Evolutionary conservation across 2,888 invertebrate genomes (phyloP).

Genomic region (Rhaphigaster nebulosa): DNA sequence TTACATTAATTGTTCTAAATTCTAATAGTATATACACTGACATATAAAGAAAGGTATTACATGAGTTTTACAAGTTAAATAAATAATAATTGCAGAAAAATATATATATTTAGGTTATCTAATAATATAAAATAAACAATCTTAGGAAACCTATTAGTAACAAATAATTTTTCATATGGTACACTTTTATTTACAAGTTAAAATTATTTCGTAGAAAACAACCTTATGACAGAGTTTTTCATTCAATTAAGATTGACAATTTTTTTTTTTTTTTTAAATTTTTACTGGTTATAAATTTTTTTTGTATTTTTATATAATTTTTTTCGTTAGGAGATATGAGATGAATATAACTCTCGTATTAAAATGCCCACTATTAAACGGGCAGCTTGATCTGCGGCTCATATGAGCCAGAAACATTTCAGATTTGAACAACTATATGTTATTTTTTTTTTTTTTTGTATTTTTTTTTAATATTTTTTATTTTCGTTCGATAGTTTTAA

Average conservation of each 20-base stretch:
- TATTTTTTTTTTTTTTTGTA: neutral
- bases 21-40: constrained; percentile 61
- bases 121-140: constrained; percentile 59
- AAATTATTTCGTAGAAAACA: constrained; percentile 56
- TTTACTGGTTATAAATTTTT: neutral
- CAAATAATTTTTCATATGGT: constrained; percentile 52
- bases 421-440: constrained; percentile 37
- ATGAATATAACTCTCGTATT: constrained; percentile 44
- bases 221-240: constrained; percentile 37
- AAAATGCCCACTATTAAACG: constrained; percentile 1
- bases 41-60: constrained; percentile 57
- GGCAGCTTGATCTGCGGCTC: neutral
- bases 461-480: neutral
- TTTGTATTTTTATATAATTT: neutral
- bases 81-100: constrained; percentile 60
- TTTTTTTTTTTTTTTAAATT: constrained; percentile 32
- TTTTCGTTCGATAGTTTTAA: constrained; percentile 39
- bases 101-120: constrained; percentile 58
- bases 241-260: constrained; percentile 42
- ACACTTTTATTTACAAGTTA: constrained; percentile 58
- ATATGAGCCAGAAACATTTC: neutral
- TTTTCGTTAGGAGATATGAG: constrained; percentile 54
- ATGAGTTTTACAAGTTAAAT: constrained; percentile 52
- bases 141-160: constrained; percentile 55
- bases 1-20: constrained; percentile 63